Evolutionary conservation across 2,113 vertebrate species (phyloP).

Genomic region (Nothocercus julius): DNA sequence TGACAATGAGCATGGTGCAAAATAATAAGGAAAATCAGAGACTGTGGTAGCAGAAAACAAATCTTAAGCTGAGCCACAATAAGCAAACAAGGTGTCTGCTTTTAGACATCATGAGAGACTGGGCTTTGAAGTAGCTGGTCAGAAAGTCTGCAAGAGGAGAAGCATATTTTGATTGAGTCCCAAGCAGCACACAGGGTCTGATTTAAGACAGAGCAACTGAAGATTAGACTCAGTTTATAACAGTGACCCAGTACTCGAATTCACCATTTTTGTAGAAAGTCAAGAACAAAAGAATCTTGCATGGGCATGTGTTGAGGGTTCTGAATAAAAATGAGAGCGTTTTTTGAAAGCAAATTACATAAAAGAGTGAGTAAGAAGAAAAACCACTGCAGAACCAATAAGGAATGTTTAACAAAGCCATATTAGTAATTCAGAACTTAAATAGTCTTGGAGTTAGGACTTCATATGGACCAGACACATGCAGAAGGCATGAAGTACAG

Average conservation of each 20-base stretch:
- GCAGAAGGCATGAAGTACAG: not conserved
- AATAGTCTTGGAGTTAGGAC: not conserved
- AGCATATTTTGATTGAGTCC: not conserved
- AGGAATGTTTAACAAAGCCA: not conserved
- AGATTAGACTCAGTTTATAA: not conserved
- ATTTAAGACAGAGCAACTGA: not conserved
- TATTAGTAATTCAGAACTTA: not conserved
- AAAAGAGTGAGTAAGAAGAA: not conserved
- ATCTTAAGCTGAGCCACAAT: not conserved
- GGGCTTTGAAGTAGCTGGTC: not conserved
- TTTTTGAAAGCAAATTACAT: not conserved
- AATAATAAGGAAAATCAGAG: not conserved
- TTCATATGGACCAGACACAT: not conserved
- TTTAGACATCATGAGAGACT: not conserved
- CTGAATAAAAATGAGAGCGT: not conserved
- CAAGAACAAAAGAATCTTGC: not conserved
- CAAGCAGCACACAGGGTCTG: not conserved
- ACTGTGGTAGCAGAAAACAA: not conserved
- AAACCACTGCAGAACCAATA: not conserved
- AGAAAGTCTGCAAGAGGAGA: not conserved
- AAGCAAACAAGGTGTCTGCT: not conserved
- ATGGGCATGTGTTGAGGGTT: not conserved
- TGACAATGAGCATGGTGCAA: not conserved
- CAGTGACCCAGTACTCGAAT: not conserved
- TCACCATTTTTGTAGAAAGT: not conserved